phyloP scores from a whole-genome alignment of 2,888 invertebrate species.

The Cryptus armator region DNA sequence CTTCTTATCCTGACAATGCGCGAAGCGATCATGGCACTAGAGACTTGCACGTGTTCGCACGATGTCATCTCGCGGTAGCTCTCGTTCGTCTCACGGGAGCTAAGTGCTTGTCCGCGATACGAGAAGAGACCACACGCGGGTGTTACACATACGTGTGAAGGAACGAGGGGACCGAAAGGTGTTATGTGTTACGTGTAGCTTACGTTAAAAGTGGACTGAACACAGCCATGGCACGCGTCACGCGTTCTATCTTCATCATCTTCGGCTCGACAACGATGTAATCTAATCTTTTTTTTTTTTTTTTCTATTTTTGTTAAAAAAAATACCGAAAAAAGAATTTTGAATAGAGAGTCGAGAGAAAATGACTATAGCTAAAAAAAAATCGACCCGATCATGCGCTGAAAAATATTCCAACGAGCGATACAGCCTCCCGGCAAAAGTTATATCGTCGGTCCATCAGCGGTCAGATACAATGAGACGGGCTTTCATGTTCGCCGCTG shows the following conservation, averaged over 20 bases:
- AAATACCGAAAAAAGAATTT: neutral
- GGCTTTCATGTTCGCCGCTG: conserved; percentile 59
- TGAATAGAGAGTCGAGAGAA: neutral
- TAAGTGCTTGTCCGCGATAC: neutral
- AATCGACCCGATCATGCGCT: neutral
- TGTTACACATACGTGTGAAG: conserved; percentile 11
- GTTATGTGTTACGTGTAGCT: conserved; percentile 39
- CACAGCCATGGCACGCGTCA: conserved; percentile 21
- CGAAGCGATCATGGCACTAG: conserved; percentile 71
- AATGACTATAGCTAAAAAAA: neutral
- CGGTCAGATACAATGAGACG: neutral
- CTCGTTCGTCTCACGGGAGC: conserved; percentile 61
- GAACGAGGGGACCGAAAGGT: conserved; percentile 18
- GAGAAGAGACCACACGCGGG: neutral
- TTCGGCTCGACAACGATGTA: conserved; percentile 52
- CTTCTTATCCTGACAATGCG: conserved; percentile 35
- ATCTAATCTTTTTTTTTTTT: conserved; percentile 31
- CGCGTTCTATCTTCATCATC: conserved; percentile 59
- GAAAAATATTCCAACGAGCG: neutral
- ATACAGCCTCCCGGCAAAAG: conserved; percentile 13
- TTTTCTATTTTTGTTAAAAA: neutral
- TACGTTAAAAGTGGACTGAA: conserved; percentile 24
- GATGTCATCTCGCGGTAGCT: conserved; percentile 72
- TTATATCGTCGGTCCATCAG: neutral
- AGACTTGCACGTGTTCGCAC: conserved; percentile 78